These are phyloP conservation scores for Coelogynopora nodosa DNA, from an alignment of 2,888 invertebrate species.

Conservation along the genomic window DNA sequence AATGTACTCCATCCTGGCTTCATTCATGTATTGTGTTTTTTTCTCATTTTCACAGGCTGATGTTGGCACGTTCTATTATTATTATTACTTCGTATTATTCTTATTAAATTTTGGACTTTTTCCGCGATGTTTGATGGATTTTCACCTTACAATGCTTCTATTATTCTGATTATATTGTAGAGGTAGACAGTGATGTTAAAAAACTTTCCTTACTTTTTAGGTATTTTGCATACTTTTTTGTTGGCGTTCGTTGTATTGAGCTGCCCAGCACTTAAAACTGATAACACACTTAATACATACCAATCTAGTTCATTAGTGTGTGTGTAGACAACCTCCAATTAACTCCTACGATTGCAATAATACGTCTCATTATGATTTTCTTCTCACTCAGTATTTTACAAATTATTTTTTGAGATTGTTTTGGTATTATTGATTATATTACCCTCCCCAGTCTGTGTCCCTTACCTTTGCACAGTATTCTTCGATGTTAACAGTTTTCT, in stretches of 20 bases:
- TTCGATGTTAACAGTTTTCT: background rate
- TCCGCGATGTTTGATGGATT: constrained; percentile 12
- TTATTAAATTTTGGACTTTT: constrained; percentile 17
- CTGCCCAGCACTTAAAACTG: background rate
- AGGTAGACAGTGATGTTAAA: background rate
- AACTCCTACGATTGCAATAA: constrained; percentile 1
- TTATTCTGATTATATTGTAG: background rate
- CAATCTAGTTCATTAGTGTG: background rate
- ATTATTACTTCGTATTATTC: constrained; percentile 31
- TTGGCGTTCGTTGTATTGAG: background rate
- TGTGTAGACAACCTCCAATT: background rate
- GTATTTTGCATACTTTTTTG: background rate
- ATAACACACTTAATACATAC: too few relatives aligned
- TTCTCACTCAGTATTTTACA: constrained; percentile 30
- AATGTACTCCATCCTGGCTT: background rate
- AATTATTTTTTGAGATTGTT: constrained; percentile 31
- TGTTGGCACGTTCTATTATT: constrained; percentile 31
- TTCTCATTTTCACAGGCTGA: constrained; percentile 23
- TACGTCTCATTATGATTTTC: constrained; percentile 14
- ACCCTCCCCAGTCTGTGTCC: background rate
- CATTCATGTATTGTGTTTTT: constrained; percentile 24
- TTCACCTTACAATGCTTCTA: constrained; percentile 7
- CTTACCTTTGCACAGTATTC: constrained; percentile 24
- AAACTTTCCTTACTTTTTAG: background rate
- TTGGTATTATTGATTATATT: constrained; percentile 28